A percentile compares a stretch with the other conserved stretches of the same genome.
Evolutionary conservation across 2,113 vertebrate species (phyloP).

Genomic region (Tinamus guttatus): DNA sequence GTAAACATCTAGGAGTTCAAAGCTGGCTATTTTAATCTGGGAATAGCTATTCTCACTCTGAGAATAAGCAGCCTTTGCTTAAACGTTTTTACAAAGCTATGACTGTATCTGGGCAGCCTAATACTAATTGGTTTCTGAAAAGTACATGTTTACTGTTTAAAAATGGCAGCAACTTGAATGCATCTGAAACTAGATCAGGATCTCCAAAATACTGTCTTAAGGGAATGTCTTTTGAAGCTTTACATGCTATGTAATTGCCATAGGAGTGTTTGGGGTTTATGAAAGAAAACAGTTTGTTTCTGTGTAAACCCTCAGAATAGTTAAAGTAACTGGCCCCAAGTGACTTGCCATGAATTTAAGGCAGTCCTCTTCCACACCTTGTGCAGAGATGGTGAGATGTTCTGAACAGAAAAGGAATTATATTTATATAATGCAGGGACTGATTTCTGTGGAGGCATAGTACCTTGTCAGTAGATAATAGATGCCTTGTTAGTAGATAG

Average conservation of each 20-base stretch:
- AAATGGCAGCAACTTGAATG: neutral
- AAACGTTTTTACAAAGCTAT: accelerated
- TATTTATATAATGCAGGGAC: neutral
- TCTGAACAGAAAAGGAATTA: neutral
- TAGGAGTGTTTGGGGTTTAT: neutral
- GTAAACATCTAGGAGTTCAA: neutral
- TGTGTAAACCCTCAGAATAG: neutral
- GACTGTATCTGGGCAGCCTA: neutral
- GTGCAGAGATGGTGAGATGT: neutral
- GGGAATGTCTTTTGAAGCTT: neutral
- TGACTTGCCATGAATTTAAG: neutral
- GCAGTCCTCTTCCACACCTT: neutral
- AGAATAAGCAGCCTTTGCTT: neutral
- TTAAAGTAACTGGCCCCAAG: neutral
- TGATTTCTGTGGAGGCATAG: too few species aligned
- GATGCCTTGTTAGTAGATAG: too few species aligned
- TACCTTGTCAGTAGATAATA: too few species aligned
- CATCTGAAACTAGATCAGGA: neutral
- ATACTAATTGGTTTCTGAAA: neutral
- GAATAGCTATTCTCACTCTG: neutral
- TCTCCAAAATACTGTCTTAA: too few species aligned
- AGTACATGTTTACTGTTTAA: neutral
- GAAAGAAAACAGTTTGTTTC: neutral
- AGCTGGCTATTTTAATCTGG: neutral
- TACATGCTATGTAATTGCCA: neutral